Evolutionary conservation across 2,888 invertebrate genomes (phyloP), one percentile per base, ranked within the genome.

Genomic region (Bugulina stolonifera): DNA sequence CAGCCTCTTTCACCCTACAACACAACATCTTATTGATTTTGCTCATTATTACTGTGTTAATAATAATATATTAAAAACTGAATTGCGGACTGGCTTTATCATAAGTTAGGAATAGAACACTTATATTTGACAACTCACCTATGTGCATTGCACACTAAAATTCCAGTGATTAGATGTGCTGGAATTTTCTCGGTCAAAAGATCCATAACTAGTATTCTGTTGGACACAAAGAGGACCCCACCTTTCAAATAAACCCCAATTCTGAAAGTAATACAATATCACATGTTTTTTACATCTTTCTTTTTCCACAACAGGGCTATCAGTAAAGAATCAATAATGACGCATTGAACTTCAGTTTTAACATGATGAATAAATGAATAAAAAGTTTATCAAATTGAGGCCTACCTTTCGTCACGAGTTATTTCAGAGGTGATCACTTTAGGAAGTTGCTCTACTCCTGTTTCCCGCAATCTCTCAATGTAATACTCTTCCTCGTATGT

Each of bases 141-240:
- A 84, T 99, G 96, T 0, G 96, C 97, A 80, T 93, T 89, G 77
- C 93, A 88, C 2, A 98, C 91, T 76, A 99, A 86, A 74, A 99
- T 90, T 2, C 98, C 98, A 5, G 94, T 93, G 27, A 98, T 89
- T 79, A 93, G 89, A 72, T 92, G 88, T 35, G 92, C 88, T 0
- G 98, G 98, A 54, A 99, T 89, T 75, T 95, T 88, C 74, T 93
- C 90, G 83, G 94, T 95, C 72, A 99, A 87, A 77, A 99, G 87
- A 87, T 99, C 99, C 3, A 99, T 94, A 1, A 99, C 94, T 73
- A 99, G 87, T 78, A 99, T 94, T 74, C 96, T 88, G 5, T 96
- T 93, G 1, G 95, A 93, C 52, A 97, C 90, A 86, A 99, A 96
- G 80, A 95, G 89, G 72, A 97, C 89, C 1, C 99, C 99, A 71